Evolutionary conservation across 2,113 vertebrate species (phyloP).

Genomic region (Paracanthobrama guichenoti): DNA sequence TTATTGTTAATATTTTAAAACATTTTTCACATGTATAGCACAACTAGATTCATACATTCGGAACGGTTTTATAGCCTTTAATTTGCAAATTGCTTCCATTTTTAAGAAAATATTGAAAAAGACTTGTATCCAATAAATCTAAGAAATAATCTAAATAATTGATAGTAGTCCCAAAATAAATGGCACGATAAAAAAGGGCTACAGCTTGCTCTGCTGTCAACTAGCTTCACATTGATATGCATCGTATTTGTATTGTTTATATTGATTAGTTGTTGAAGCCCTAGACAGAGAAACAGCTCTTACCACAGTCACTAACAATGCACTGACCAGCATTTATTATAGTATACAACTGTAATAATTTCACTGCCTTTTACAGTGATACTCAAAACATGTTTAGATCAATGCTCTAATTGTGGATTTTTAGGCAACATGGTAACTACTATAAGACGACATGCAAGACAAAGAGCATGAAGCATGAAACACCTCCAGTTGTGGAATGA

Average conservation of each 20-base stretch:
- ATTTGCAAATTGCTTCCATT: too few relatives aligned
- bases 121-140: neutral
- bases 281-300: neutral
- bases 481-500: neutral
- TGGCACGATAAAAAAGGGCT: neutral
- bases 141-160: neutral
- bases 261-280: neutral
- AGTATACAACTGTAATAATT: neutral
- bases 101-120: too few relatives aligned
- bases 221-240: neutral
- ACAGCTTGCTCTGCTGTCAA: neutral
- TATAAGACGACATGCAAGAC: neutral
- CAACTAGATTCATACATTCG: too few relatives aligned
- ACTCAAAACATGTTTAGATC: neutral
- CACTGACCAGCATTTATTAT: neutral
- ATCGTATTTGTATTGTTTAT: neutral
- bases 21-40: too few relatives aligned
- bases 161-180: neutral
- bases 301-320: neutral
- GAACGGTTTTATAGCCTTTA: too few relatives aligned
- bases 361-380: neutral
- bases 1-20: too few relatives aligned
- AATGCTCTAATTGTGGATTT: neutral
- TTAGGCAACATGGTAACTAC: neutral
- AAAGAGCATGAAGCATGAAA: neutral